Evolutionary conservation across 2,888 invertebrate genomes (phyloP), one percentile per base, ranked within the genome.

Genomic region (Cerceris ruficornis): DNA sequence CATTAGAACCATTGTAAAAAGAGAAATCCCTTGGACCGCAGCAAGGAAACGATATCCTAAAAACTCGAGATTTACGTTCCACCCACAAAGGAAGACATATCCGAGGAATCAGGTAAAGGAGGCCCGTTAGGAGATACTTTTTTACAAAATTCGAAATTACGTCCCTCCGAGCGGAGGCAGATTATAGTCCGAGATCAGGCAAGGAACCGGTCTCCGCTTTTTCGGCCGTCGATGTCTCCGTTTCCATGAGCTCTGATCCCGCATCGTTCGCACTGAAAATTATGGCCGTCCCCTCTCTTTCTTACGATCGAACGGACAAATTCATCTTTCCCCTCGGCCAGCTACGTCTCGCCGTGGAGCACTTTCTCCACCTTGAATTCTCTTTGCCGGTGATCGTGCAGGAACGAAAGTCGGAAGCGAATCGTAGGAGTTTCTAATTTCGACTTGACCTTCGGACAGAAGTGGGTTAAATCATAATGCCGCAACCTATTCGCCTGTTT

Each of bases 391-490:
- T 57, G 69, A 77, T 75, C 78, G 79, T 72, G 59, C 76, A 64
- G 62, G 71, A 83, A 84, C 83, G 87, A 88, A 88, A 88, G 87
- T 88, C 87, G 87, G 86, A 85, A 87, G 80, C 83, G 77, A 81
- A 77, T 86, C 85, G 83, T 84, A 80, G 77, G 79, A 87, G 87
- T 87, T 88, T 88, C 87, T 88, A 88, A 87, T 88, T 85, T 87
- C 80, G 82, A 80, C 78, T 82, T 83, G 82, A 85, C 85, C 85
- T 88, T 86, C 85, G 80, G 4, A 28, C 28, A 46, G 77, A 83
- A 82, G 82, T 87, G 81, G 85, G 85, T 85, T 85, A 83, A 80
- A 83, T 85, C 80, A 81, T 77, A 82, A 77, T 73, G 59, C 28
- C 75, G 50, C 69, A 70, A 69, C 64, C 68, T 70, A 52, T 28